Evolutionary conservation across 2,797 vertebrate genomes (phyloP), one percentile per base, ranked within the genome.

Genomic region (Lagorchestes hirsutus): DNA sequence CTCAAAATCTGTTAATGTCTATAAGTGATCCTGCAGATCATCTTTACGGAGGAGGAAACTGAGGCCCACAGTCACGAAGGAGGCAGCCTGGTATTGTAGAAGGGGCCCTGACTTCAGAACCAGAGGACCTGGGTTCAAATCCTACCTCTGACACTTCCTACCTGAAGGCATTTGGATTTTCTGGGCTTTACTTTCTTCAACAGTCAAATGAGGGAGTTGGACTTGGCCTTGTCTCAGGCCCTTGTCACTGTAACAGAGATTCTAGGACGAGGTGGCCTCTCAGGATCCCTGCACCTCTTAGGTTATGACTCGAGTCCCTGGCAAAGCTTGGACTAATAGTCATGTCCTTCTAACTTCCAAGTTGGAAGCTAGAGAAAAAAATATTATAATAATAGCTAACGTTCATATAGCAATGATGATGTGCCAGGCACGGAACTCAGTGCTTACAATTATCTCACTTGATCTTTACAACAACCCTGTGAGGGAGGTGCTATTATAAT

Each of bases 51-150:
- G 46, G 54, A 22, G 31, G 91, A 58, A 3, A 28, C 91, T 87
- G 5, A 5, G 22, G n/a, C 54, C 1, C 2, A 27, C 4, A 5
- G 34, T n/a, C 34, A 67, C 0, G 14, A 1, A 67, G 57, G 74
- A 91, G 92, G 57, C 74, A 94, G 94, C 95, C n/a, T 8, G 0
- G 55, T 0, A 28, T 8, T 29, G 4, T 40, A 87, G 82, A 90
- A 94, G 54, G 34, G 82, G 52, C 52, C 34, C 62, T 40, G 92
- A 40, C 34, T 74, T 55, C 50, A 5, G 92, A n/a, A 5, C 55
- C 62, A 28, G 16, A 90, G 24, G 96, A 59, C 56, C 67, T 54
- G 94, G 92, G 92, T 96, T 96, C 92, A 93, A 40, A 82, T 50
- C 18, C 22, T 90, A 12, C 29, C 28, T 27, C 18, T 90, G 52